A percentile compares a stretch with the other conserved stretches of the same genome.
Evolutionary conservation across 2,888 invertebrate species (phyloP).

Genomic region (Julus scandinavius): DNA sequence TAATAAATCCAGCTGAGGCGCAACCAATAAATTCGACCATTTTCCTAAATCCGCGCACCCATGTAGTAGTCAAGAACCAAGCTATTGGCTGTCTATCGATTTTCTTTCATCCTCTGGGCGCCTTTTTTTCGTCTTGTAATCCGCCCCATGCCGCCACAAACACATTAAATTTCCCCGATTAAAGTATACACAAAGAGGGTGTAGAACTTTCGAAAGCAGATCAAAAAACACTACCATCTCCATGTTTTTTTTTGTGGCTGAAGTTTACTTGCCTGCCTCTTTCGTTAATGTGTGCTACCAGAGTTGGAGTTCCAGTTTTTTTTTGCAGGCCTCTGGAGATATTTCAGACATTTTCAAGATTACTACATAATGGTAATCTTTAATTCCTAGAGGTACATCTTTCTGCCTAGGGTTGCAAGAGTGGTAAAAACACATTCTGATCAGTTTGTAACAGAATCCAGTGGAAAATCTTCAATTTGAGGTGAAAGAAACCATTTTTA

Average conservation of each 20-base stretch:
- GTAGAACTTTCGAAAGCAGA: constrained; percentile 24
- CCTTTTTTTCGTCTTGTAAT: constrained; percentile 26
- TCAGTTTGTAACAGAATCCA: too few species aligned
- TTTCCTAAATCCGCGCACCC: constrained; percentile 6
- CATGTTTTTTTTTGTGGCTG: neutral
- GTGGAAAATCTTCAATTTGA: too few species aligned
- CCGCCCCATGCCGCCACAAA: constrained; percentile 42
- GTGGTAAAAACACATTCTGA: too few species aligned
- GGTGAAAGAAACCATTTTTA: too few species aligned
- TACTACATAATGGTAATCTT: neutral
- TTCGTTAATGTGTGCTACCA: neutral
- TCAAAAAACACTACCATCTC: neutral
- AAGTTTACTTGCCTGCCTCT: neutral
- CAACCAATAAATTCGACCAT: constrained; percentile 16
- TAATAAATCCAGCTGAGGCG: constrained; percentile 39
- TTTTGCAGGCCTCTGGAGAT: neutral
- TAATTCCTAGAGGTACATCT: neutral
- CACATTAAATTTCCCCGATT: constrained; percentile 35
- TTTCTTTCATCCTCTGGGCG: constrained; percentile 20
- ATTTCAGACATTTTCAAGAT: neutral
- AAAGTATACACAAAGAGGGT: constrained; percentile 31
- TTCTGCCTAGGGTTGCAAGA: too few species aligned
- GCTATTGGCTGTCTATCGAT: constrained; percentile 39
- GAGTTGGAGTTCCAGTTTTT: neutral
- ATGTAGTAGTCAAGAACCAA: neutral